A percentile compares a stretch with the other conserved stretches of the same genome.
phyloP scores from a whole-genome alignment of 2,888 invertebrate genomes.

The Dasysyrphus tricinctus region DNA sequence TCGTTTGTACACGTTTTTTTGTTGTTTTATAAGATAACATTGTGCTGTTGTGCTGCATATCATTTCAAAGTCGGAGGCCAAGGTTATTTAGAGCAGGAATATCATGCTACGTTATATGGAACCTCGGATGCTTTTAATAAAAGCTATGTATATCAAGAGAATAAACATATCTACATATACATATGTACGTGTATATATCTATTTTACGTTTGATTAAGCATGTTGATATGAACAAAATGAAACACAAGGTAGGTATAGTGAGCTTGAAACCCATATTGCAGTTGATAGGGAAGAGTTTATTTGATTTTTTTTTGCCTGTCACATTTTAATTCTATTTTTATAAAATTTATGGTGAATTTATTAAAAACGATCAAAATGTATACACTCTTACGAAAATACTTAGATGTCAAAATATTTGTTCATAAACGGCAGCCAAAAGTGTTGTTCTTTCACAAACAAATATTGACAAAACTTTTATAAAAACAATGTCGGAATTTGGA shows the following conservation, averaged over 20 bases:
- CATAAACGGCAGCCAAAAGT: too few relatives aligned
- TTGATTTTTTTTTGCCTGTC: not conserved
- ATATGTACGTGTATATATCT: not conserved
- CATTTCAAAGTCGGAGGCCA: constrained; percentile 54
- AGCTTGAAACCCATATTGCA: not conserved
- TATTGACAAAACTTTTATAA: too few relatives aligned
- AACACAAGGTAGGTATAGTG: not conserved
- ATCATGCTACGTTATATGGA: not conserved
- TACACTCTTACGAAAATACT: too few relatives aligned
- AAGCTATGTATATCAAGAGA: not conserved
- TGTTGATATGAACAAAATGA: not conserved
- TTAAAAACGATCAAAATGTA: too few relatives aligned
- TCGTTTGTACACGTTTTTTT: not conserved
- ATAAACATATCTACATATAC: not conserved
- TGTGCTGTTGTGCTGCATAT: constrained; percentile 25
- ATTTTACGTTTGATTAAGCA: constrained; percentile 1
- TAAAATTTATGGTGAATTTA: too few relatives aligned
- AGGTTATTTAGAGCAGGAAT: constrained; percentile 45
- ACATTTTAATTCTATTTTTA: too few relatives aligned
- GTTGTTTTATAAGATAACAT: not conserved
- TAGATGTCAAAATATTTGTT: too few relatives aligned
- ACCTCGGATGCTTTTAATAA: not conserved
- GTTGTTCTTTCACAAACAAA: too few relatives aligned
- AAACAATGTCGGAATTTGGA: too few relatives aligned
- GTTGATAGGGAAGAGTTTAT: not conserved